Evolutionary conservation across 2,113 vertebrate genomes (phyloP).

Genomic region (Podiceps cristatus): DNA sequence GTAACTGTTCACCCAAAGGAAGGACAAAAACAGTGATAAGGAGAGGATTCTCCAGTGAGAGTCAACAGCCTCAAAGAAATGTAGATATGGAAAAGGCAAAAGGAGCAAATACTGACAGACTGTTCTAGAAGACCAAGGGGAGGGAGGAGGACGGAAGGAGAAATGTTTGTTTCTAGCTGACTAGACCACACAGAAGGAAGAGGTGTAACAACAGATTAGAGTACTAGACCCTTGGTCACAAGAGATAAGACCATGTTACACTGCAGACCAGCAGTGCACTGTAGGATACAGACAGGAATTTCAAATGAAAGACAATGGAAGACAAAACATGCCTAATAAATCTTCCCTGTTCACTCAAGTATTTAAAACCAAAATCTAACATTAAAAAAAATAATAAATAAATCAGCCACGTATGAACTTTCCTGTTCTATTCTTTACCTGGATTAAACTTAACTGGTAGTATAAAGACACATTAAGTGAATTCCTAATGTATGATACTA

Average conservation of each 20-base stretch:
- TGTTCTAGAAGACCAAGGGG: background rate
- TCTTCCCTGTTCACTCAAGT: background rate
- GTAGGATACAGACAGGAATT: background rate
- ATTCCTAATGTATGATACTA: background rate
- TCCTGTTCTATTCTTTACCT: background rate
- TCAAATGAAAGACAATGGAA: background rate
- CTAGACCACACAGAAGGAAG: background rate
- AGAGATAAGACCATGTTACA: background rate
- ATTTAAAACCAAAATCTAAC: background rate
- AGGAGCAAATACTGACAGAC: background rate
- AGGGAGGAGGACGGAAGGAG: background rate
- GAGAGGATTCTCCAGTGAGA: background rate
- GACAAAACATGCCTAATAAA: background rate
- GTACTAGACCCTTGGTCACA: background rate
- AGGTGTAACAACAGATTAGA: background rate
- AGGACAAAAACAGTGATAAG: background rate
- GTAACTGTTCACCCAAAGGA: background rate
- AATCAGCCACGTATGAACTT: fast-evolving
- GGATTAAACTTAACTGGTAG: background rate
- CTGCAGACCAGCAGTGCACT: background rate
- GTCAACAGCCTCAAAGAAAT: background rate
- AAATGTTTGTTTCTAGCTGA: background rate
- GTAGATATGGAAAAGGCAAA: background rate
- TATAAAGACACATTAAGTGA: background rate
- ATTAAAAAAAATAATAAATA: background rate